Base-by-base conservation (phyloP, 2,888 invertebrate genomes). In the Argyra leucocephala region DNA sequence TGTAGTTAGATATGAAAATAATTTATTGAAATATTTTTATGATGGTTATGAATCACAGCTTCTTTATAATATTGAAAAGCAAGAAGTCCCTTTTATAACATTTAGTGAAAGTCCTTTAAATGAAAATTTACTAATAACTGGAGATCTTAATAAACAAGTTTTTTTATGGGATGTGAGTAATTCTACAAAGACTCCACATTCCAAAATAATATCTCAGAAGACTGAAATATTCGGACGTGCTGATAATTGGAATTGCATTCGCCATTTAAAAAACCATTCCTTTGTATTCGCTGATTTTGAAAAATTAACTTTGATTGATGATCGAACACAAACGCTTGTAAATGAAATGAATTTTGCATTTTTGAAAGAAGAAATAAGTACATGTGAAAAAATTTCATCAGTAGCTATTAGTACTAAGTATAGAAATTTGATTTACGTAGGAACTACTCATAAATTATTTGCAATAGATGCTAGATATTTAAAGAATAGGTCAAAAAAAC, bases 391-490 rank as follows among this genome's bases (percentile, higher is more conserved):
- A 15, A 75, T 78, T 66, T 73, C 73, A 12, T 72, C 74, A 1
- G 7, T 78, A 59, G 66, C 67, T 1, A 65, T 67, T 21, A 77
- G 78, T 66, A 64, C 67, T 3, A 66, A 61, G 10, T 76, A 74
- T 70, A 70, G 73, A 0, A 70, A 78, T 67, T 70, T 75, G 0
- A 67, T 76, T 9, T 79, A 79, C 65, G 69, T 76, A 31, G 77
- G 72, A 3, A 74, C 78, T 4, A 76, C 72, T 61, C 78, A 79
- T 65, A 77, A 76, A 37, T 26, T 77, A 3, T 75, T 75, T 65
- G 75, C 76, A 26, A 63, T 78, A 61, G 78, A 79, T 64, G 64
- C 71, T 57, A 73, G 78, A 2, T 73, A 70, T 57, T 10, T 69
- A 9, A 70, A 70, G 59, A 69, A 72, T 48, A 61, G 36, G 2